Evolutionary conservation across 2,888 invertebrate genomes (phyloP), one percentile per base, ranked within the genome.

Genomic region (Lucinisca nassula): DNA sequence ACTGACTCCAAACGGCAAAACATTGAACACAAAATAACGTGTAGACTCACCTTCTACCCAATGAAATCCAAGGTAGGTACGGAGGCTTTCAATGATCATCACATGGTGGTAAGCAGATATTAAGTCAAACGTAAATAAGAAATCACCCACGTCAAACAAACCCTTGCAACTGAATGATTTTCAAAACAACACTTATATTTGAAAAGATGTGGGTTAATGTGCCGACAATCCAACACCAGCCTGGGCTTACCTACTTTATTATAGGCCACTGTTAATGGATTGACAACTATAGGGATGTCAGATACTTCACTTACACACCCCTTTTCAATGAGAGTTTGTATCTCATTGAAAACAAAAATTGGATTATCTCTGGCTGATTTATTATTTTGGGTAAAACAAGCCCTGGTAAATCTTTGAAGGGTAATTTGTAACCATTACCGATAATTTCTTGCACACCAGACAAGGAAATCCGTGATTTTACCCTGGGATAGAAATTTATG

Each of bases 1-100:
- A 17, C 84, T 76, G 4, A 91, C 38, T 30, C 87, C 89, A 76
- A 86, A 91, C 3, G 85, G 45, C 30, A 91, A 49, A 55, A 89
- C 91, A 32, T 79, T 87, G 17, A 84, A 91, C 4, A 85, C 84
- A 67, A 75, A 91, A 77, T 81, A 88, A 0, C 30, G 32, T 51
- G n/a, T 32, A 4, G 27, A 2, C 8, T 67, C 67, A 17, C 73
- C 30, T 37, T 0, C 10, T n/a, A 24, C n/a, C 82, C 79, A 78
- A 4, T 49, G 55, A 51, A 84, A 76, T 24, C 82, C 45, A 0
- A 79, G 35, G 78, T 77, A 76, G 38, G 73, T 80, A 30, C 72
- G 45, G 72, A 81, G 77, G 14, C 27, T 27, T 49, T 30, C 35
- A 61, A 38, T 70, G 45, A 82, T 82, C 40, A 45, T 51, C 21